phyloP scores from a whole-genome alignment of 2,113 vertebrate species.

The Ovibos moschatus region DNA sequence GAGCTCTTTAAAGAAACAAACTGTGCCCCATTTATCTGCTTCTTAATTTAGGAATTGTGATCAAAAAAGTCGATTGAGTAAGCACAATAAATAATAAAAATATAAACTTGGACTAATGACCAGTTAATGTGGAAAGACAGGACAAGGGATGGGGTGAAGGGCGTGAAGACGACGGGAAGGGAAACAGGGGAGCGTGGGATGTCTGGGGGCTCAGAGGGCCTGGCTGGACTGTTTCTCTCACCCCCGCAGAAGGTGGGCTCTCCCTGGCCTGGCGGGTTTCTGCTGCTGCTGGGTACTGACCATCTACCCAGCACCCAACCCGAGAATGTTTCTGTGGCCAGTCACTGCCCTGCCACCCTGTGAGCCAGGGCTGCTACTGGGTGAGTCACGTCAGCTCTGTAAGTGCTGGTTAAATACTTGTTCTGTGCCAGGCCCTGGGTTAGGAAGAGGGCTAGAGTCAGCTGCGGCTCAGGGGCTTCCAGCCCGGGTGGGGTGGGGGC shows the following conservation, averaged over 20 bases:
- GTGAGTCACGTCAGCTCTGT: not conserved
- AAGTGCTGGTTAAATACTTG: not conserved
- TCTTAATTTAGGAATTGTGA: not conserved
- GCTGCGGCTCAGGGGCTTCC: not conserved
- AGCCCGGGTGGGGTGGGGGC: not conserved
- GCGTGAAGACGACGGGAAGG: not conserved
- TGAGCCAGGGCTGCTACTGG: not conserved
- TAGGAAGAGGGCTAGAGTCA: not conserved
- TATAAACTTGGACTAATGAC: not conserved
- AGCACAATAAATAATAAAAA: not conserved
- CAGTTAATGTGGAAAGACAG: not conserved
- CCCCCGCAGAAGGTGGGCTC: not conserved
- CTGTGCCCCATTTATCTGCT: not conserved
- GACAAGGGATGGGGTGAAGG: not conserved
- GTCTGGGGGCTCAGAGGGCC: not conserved
- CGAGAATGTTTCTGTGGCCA: not conserved
- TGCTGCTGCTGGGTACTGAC: not conserved
- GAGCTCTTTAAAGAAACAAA: not conserved
- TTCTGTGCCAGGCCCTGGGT: not conserved
- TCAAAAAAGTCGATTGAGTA: not conserved
- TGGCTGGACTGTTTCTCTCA: not conserved
- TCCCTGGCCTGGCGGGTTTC: not conserved
- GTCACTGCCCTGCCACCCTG: not conserved
- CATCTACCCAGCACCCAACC: not conserved
- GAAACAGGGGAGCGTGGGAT: fast-evolving